Evolutionary conservation across 2,797 vertebrate species (phyloP).

Genomic region (Ataeniobius toweri): DNA sequence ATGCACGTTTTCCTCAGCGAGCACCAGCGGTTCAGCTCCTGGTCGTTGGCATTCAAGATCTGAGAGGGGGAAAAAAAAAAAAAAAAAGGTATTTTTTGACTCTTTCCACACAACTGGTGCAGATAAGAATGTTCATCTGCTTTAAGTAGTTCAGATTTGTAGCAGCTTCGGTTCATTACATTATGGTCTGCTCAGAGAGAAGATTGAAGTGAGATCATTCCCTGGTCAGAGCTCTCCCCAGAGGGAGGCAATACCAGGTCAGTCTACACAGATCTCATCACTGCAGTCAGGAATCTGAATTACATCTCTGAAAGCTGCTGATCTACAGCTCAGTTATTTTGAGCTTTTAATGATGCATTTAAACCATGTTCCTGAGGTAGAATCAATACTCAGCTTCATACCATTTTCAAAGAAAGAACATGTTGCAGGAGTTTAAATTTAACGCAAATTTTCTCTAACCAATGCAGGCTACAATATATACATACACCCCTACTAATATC

Average conservation of each 20-base stretch:
- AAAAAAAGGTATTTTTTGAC: neutral
- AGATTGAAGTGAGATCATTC: conserved; percentile 80
- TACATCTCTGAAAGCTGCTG: neutral
- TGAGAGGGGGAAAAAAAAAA: conserved; percentile 45
- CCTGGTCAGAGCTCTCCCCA: conserved; percentile 80
- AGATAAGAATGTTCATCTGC: neutral
- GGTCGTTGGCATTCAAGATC: conserved; percentile 86
- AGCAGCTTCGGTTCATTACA: neutral
- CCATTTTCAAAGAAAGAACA: no score
- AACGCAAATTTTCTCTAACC: no score
- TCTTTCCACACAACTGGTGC: neutral
- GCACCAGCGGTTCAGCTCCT: conserved; percentile 90
- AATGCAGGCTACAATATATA: no score
- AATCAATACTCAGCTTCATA: no score
- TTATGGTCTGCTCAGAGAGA: conserved; percentile 83
- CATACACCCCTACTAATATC: no score
- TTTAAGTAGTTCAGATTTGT: neutral
- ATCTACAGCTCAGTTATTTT: no score
- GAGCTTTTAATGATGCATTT: no score
- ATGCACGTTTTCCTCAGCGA: conserved; percentile 93
- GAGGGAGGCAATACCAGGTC: conserved; percentile 82
- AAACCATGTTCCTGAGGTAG: no score
- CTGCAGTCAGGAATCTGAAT: conserved; percentile 40
- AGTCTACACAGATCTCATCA: conserved; percentile 78
- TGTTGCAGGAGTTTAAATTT: no score